Percentiles rank a stretch among this genome's conserved stretches.
Evolutionary conservation across 23 tunicate species (phyloP).

Genomic region (Ascidia mentula): DNA sequence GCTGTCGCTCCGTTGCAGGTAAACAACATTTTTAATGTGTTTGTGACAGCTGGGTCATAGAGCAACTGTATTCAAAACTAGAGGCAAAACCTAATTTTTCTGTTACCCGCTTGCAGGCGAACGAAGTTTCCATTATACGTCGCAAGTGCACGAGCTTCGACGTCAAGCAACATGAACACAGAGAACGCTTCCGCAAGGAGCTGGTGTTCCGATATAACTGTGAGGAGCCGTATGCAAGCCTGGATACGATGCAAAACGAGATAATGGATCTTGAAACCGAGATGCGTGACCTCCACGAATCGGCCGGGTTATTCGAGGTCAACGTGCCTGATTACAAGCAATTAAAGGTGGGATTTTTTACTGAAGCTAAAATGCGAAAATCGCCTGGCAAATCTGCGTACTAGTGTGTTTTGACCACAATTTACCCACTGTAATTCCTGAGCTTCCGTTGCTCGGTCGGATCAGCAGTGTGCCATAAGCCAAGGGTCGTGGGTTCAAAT

Average conservation of each 20-base stretch:
- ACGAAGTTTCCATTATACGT: conserved; percentile 87
- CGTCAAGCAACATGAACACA: conserved; percentile 88
- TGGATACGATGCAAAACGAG: conserved; percentile 63
- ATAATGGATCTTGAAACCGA: conserved; percentile 59
- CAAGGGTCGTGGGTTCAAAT: too few relatives aligned
- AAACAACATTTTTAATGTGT: not conserved
- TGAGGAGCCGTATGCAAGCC: conserved; percentile 60
- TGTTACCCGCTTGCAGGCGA: conserved; percentile 44
- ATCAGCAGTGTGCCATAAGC: too few relatives aligned
- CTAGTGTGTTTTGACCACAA: too few relatives aligned
- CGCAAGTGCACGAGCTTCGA: conserved; percentile 94
- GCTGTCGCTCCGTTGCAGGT: conserved; percentile 94
- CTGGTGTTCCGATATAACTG: conserved; percentile 69
- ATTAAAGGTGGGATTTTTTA: conserved; percentile 71
- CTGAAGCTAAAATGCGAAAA: too few relatives aligned
- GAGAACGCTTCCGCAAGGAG: conserved; percentile 84
- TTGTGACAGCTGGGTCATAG: not conserved
- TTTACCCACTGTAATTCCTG: too few relatives aligned
- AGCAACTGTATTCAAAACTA: too few relatives aligned
- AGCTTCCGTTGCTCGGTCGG: too few relatives aligned
- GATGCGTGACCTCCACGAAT: conserved; percentile 60
- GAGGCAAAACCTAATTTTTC: not conserved
- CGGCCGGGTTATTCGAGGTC: conserved; percentile 93
- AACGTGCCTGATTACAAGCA: conserved; percentile 92
- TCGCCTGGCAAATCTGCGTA: too few relatives aligned